Conservation (phyloP, 1,140 invertebrate species). For the Microplitis mediator region DNA sequence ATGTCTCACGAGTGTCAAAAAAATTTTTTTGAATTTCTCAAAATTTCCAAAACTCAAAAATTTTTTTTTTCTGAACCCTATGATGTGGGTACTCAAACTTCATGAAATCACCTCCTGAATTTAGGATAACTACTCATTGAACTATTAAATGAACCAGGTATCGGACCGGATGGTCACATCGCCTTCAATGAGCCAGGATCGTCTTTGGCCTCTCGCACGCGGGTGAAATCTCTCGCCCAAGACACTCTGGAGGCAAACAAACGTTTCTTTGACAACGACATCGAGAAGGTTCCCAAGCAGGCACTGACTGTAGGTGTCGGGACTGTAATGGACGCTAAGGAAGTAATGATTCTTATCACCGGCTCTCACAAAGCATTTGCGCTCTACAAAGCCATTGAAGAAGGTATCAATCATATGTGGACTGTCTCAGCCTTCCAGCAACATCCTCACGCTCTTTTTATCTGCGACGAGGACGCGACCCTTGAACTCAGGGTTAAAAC, state of each 20-base stretch:
- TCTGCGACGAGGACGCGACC: constrained; percentile 98
- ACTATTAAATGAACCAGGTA: constrained; percentile 65
- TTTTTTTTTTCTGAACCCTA: too few relatives aligned
- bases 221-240: constrained; percentile 94
- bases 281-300: constrained; percentile 88
- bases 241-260: constrained; percentile 98
- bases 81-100: too few relatives aligned
- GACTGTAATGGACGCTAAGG: constrained; percentile 98
- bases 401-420: constrained; percentile 99
- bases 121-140: too few relatives aligned
- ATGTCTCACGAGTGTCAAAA: too few relatives aligned
- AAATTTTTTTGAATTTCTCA: too few relatives aligned
- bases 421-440: constrained; percentile 98
- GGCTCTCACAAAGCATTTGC: constrained; percentile 97
- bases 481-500: constrained; percentile 96
- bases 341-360: constrained; percentile 98
- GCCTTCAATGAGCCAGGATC: constrained; percentile 99
- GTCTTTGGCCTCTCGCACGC: constrained; percentile 89
- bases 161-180: constrained; percentile 99
- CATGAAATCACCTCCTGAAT: too few relatives aligned
- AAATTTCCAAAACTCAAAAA: too few relatives aligned
- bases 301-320: constrained; percentile 98
- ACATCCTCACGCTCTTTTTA: constrained; percentile 87
- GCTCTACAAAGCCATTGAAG: constrained; percentile 93
- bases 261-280: constrained; percentile 95